Evolutionary conservation across 2,888 invertebrate genomes (phyloP), one percentile per base, ranked within the genome.

Genomic region (Aelia acuminata): DNA sequence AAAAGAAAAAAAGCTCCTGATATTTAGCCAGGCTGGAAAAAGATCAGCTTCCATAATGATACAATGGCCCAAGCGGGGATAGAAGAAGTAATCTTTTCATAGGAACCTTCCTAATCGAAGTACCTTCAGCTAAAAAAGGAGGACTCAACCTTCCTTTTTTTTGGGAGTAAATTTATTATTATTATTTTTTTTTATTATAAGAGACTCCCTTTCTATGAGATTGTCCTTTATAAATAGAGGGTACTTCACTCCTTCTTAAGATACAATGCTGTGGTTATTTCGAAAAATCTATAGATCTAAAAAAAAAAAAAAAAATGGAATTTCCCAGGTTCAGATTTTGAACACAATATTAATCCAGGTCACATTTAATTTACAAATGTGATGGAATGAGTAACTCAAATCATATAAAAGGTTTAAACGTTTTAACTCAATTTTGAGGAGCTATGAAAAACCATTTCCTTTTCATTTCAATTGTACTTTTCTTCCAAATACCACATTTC

Each of bases 1-100:
- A 43, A 80, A 80, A 80, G 43, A 43, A n/a, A 80, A 75, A 80
- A 80, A 80, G 43, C 80, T 80, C 10, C 80, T n/a, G 80, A 80
- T 80, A 75, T 80, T 80, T 43, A 80, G 80, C 80, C 4, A 7
- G 75, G 43, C 39, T 39, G 43, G n/a, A 47, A 47, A 43, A 80
- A 80, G 80, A 80, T 80, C 80, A 10, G 43, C 43, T 80, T 80
- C 80, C 43, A 80, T 43, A 80, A 80, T 47, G 80, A 80, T 80
- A 80, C 80, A 80, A 80, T 80, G 43, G 80, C 20, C 8, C 43
- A 43, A 47, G 80, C 39, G n/a, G 80, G 70, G 43, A 47, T 70
- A 70, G 63, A 63, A 63, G 31, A 70, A 70, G 43, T 80, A 80
- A 80, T 47, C 80, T 47, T 80, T 80, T 80, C 80, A 80, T 47